These are phyloP conservation scores for Heliconius erato DNA, from an alignment of 2,888 invertebrate species.

Conservation along the genomic window DNA sequence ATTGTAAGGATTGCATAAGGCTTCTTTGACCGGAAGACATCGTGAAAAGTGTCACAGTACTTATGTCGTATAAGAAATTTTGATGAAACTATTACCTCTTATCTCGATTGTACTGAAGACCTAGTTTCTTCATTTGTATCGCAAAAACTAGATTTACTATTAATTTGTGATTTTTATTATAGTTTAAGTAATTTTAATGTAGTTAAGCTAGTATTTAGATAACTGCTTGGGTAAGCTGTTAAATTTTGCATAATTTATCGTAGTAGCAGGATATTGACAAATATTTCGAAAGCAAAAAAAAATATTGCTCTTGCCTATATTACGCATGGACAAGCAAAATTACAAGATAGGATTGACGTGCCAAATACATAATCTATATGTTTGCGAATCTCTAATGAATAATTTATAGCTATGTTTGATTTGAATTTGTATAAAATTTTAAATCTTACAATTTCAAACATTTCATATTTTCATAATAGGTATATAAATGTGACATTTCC, in stretches of 20 bases:
- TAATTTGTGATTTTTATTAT: not conserved
- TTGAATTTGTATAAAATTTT: not conserved
- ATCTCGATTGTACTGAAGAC: not conserved
- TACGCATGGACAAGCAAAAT: not conserved
- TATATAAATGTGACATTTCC: too few relatives aligned
- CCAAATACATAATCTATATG: conserved; percentile 1
- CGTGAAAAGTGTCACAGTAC: conserved; percentile 31
- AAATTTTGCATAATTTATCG: not conserved
- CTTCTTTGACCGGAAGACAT: conserved; percentile 35
- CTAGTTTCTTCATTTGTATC: not conserved
- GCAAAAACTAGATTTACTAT: not conserved
- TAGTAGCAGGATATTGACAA: not conserved
- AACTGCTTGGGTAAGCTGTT: not conserved
- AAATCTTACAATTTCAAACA: too few relatives aligned
- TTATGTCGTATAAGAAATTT: conserved; percentile 8
- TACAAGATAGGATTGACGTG: not conserved
- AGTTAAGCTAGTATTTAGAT: conserved; percentile 1
- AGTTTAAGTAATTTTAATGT: not conserved
- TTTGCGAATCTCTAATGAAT: conserved; percentile 1
- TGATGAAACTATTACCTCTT: not conserved
- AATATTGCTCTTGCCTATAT: not conserved
- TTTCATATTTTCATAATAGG: too few relatives aligned
- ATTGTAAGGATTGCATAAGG: conserved; percentile 34
- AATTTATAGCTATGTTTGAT: not conserved
- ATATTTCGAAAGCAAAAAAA: not conserved